Conservation (phyloP, 2,888 invertebrate species). For the Ptychoptera contaminata region DNA sequence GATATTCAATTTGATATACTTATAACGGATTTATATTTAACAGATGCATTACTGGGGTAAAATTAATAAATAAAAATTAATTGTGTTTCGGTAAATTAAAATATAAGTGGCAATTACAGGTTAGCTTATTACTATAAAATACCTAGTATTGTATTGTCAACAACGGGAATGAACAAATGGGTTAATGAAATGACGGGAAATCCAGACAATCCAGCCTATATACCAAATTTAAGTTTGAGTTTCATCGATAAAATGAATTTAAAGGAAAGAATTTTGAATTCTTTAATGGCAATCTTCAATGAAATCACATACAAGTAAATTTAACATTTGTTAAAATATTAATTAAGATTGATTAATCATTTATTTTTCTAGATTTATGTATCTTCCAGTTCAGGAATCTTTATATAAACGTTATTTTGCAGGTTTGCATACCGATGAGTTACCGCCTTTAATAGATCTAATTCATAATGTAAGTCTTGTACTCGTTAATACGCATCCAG, state of each 20-base stretch:
- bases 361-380: constrained; percentile 21
- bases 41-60: constrained; percentile 32
- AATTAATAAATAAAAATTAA: not conserved
- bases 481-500: constrained; percentile 27
- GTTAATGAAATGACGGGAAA: constrained; percentile 33
- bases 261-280: constrained; percentile 29
- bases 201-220: constrained; percentile 31
- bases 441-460: constrained; percentile 27
- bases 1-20: constrained; percentile 24
- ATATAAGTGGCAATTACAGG: constrained; percentile 20
- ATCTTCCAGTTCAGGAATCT: constrained; percentile 27
- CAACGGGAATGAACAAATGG: constrained; percentile 32
- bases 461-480: constrained; percentile 26
- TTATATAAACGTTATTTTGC: constrained; percentile 26
- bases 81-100: not conserved
- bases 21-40: constrained; percentile 32
- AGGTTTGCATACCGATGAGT: constrained; percentile 12
- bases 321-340: not conserved
- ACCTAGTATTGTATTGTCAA: constrained; percentile 27
- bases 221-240: constrained; percentile 30
- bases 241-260: constrained; percentile 32
- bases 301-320: constrained; percentile 26
- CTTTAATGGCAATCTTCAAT: constrained; percentile 27
- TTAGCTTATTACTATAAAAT: constrained; percentile 24
- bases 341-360: not conserved